Percentiles rank a stretch among this genome's conserved stretches.
phyloP scores from a whole-genome alignment of 2,797 vertebrate genomes.

The Scolopax rusticola region DNA sequence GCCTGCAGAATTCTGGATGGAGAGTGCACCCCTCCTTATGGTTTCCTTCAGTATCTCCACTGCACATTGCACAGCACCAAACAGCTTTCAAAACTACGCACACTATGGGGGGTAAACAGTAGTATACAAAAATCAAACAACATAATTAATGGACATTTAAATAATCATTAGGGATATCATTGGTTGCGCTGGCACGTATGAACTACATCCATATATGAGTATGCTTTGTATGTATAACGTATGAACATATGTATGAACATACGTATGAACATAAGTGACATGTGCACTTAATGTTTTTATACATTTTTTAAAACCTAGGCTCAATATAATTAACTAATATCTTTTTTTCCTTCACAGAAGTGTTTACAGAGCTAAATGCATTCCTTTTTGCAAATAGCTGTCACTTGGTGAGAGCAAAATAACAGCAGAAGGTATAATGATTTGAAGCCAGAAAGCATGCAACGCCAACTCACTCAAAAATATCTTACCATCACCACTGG shows the following conservation, averaged over 20 bases:
- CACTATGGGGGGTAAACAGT: background rate
- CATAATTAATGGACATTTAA: background rate
- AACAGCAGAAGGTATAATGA: background rate
- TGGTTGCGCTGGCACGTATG: background rate
- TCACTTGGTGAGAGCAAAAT: background rate
- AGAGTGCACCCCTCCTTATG: background rate
- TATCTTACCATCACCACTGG: background rate
- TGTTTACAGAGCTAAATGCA: background rate
- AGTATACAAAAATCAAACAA: background rate
- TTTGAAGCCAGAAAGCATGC: background rate
- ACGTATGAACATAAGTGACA: background rate
- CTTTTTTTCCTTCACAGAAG: background rate
- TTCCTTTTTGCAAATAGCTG: background rate
- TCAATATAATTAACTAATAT: background rate
- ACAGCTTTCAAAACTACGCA: background rate
- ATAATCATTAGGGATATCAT: background rate
- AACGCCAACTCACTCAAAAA: background rate
- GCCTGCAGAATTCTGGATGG: background rate
- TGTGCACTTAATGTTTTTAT: background rate
- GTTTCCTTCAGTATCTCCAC: background rate
- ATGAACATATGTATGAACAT: no score
- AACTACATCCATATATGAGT: background rate
- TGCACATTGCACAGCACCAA: background rate
- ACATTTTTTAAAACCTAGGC: background rate
- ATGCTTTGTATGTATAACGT: background rate